Evolutionary conservation across 2,797 vertebrate genomes (phyloP), one percentile per base, ranked within the genome.

Genomic region (Podarcis lilfordi): DNA sequence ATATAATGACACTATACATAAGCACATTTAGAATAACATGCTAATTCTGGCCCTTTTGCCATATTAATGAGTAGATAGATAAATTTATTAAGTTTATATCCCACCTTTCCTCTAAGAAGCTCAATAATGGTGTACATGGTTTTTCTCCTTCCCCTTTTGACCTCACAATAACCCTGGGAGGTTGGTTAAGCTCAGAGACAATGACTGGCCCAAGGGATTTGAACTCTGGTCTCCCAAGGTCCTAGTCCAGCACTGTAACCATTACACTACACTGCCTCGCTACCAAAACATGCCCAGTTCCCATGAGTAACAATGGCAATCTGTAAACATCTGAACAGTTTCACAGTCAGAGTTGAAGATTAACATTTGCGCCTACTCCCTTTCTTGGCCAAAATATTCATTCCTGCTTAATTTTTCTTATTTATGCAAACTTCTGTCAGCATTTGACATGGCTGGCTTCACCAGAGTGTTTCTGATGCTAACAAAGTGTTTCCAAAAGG

Each of bases 401-500:
- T 77, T 32, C 29, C 32, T 43, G 35, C 69, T 59, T 89, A 82
- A 69, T 82, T 89, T 77, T 50, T 75, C 84, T 76, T 45, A 77
- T 89, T 82, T 89, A 76, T 89, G 84, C 45, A 82, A 59, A 43
- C 32, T 29, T 71, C 72, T 89, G 61, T 86, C 79, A 86, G 84
- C 29, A 76, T 86, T 89, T 86, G 82, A 86, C 80, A 82, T 75
- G 19, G 21, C 35, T 86, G 61, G 61, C 74, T 86, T 78, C 88
- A 82, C 61, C 71, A 81, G 71, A 68, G 17, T 85, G 71, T 81
- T 82, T 82, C 61, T 40, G 32, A 82, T 82, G 78, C 88, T 89
- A 68, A 76, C 25, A 89, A 40, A 68, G 17, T 85, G 69, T 86
- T 89, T 86, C 72, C 72, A 86, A 76, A 89, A 77, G 55, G 32